A percentile compares a stretch with the other conserved stretches of the same genome.
These are phyloP conservation scores for Phymanthus crucifer DNA, from an alignment of 92 coral and sea anemone genomes.

Conservation along the genomic window DNA sequence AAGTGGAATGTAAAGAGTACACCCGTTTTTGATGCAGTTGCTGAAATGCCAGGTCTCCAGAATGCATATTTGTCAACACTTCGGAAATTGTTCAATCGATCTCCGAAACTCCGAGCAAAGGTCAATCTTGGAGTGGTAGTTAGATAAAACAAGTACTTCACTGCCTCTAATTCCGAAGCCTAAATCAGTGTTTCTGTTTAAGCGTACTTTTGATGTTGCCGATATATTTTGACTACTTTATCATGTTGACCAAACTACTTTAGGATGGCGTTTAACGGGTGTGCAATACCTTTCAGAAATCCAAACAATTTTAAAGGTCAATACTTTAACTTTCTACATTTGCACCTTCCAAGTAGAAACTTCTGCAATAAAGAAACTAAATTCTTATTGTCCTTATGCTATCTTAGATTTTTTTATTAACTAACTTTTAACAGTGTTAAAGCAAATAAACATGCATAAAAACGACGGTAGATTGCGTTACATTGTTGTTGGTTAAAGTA, in stretches of 20 bases:
- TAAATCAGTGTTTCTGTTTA: background rate
- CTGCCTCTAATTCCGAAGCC: conserved; percentile 2
- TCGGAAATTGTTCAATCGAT: conserved; percentile 12
- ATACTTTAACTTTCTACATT: background rate
- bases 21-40: conserved; percentile 5
- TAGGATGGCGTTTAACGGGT: background rate
- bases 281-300: background rate
- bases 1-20: conserved; percentile 12
- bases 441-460: background rate
- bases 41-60: conserved; percentile 15
- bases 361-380: background rate
- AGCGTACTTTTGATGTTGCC: background rate
- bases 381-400: background rate
- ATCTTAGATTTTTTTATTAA: background rate
- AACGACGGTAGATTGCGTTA: background rate
- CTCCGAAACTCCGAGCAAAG: conserved; percentile 9
- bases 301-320: background rate
- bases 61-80: conserved; percentile 6
- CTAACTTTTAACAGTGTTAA: background rate
- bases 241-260: conserved; percentile 4
- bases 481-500: background rate
- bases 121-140: conserved; percentile 1
- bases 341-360: background rate
- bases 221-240: conserved; percentile 9
- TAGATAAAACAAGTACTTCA: conserved; percentile 6